Conservation (phyloP, 2,888 invertebrate genomes). For the Gerris lacustris region DNA sequence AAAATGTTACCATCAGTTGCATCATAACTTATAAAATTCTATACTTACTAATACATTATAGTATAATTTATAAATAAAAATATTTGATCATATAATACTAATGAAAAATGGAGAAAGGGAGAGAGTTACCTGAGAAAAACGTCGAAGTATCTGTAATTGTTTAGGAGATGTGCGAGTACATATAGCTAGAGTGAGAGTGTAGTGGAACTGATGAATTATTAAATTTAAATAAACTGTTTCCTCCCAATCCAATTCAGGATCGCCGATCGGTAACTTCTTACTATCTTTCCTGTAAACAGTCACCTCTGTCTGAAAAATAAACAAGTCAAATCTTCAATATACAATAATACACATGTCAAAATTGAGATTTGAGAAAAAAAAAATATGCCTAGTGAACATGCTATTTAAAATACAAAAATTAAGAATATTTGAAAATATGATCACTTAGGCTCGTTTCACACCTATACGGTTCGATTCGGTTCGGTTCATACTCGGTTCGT, state of each 20-base stretch:
- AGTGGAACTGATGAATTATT: constrained; percentile 96
- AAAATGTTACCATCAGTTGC: too few relatives aligned
- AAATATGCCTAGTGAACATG: too few relatives aligned
- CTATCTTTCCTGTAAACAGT: constrained; percentile 97
- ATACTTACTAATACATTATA: too few relatives aligned
- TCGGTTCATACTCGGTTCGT: too few relatives aligned
- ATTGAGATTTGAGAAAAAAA: neutral
- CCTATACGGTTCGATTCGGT: too few relatives aligned
- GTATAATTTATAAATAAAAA: too few relatives aligned
- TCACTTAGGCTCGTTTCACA: too few relatives aligned
- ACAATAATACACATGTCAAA: constrained; percentile 16
- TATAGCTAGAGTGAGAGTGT: constrained; percentile 91
- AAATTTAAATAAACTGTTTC: constrained; percentile 97
- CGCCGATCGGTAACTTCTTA: constrained; percentile 88
- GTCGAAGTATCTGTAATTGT: constrained; percentile 86
- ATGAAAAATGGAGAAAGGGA: too few relatives aligned
- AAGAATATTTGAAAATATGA: too few relatives aligned
- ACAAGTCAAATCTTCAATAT: constrained; percentile 12
- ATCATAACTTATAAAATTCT: too few relatives aligned
- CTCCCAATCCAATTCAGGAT: constrained; percentile 96
- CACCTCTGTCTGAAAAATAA: constrained; percentile 63
- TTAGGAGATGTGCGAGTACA: constrained; percentile 95
- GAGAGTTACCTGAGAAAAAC: constrained; percentile 63
- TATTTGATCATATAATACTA: too few relatives aligned
- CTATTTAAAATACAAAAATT: too few relatives aligned